phyloP scores from a whole-genome alignment of 2,797 vertebrate genomes.

The Caiman crocodilus region DNA sequence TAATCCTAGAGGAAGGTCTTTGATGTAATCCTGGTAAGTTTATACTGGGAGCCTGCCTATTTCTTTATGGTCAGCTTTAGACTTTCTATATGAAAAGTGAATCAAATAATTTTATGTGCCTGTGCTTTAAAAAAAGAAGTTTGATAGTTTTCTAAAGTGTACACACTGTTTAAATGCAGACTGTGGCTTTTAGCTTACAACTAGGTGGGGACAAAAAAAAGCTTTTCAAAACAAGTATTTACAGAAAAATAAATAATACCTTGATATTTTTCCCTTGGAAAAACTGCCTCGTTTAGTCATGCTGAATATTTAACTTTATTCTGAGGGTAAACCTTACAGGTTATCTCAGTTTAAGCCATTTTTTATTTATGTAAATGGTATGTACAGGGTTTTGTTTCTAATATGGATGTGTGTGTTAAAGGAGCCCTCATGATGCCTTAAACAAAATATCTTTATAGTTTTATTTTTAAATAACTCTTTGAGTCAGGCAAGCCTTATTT shows the following conservation, averaged over 20 bases:
- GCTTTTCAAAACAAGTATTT: conserved; percentile 81
- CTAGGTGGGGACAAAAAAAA: conserved; percentile 76
- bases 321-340: conserved; percentile 60
- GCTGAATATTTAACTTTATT: conserved; percentile 63
- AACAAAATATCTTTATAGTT: conserved; percentile 43
- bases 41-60: conserved; percentile 82
- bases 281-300: conserved; percentile 71
- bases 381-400: conserved; percentile 45
- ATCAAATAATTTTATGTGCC: conserved; percentile 68
- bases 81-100: conserved; percentile 70
- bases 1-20: conserved; percentile 81
- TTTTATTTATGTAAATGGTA: conserved; percentile 50
- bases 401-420: conserved; percentile 21
- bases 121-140: conserved; percentile 58
- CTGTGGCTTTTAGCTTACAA: conserved; percentile 70
- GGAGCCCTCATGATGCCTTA: conserved; percentile 30
- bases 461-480: conserved; percentile 15
- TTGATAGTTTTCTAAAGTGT: conserved; percentile 57
- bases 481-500: not conserved
- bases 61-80: conserved; percentile 74
- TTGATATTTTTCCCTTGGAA: conserved; percentile 78
- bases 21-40: conserved; percentile 82
- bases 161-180: conserved; percentile 54
- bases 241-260: conserved; percentile 82
- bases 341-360: conserved; percentile 69